A percentile compares a stretch with the other conserved stretches of the same genome.
Evolutionary conservation across 2,888 invertebrate genomes (phyloP).

Genomic region (Corythucha ciliata): DNA sequence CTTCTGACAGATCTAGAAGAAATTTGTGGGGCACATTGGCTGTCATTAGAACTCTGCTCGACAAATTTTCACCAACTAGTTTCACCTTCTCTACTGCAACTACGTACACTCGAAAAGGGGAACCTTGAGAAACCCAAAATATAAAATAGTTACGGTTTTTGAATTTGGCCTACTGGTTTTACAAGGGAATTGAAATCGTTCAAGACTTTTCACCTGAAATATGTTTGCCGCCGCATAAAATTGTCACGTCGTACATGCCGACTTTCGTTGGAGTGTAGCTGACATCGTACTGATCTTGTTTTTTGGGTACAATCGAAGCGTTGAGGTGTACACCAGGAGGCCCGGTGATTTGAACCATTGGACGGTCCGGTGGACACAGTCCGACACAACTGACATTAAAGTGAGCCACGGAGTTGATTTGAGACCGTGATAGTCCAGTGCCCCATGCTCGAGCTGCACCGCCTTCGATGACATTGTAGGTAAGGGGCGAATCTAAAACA

Average conservation of each 20-base stretch:
- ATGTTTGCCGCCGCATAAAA: slow-evolving; percentile 50
- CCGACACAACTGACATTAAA: slow-evolving; percentile 43
- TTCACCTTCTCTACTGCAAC: slow-evolving; percentile 62
- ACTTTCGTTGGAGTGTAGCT: slow-evolving; percentile 84
- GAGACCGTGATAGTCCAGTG: slow-evolving; percentile 48
- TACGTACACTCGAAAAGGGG: slow-evolving; percentile 56
- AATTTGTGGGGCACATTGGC: slow-evolving; percentile 56
- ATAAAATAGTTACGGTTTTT: too few species aligned
- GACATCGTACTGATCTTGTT: slow-evolving; percentile 60
- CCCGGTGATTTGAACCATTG: slow-evolving; percentile 48
- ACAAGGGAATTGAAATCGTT: neutral
- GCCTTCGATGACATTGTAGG: slow-evolving; percentile 50
- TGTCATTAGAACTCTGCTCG: slow-evolving; percentile 33
- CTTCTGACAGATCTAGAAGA: slow-evolving; percentile 77
- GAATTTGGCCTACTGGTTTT: neutral
- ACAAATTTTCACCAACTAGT: slow-evolving; percentile 75
- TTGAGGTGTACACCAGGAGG: slow-evolving; percentile 44
- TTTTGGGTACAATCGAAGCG: slow-evolving; percentile 25
- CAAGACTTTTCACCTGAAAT: slow-evolving; percentile 51
- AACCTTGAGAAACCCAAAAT: slow-evolving; percentile 43
- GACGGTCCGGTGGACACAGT: slow-evolving; percentile 35
- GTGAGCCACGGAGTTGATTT: slow-evolving; percentile 46
- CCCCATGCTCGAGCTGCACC: slow-evolving; percentile 52
- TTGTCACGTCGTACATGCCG: slow-evolving; percentile 82
- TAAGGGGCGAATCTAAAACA: slow-evolving; percentile 44